Evolutionary conservation across 1,140 invertebrate species (phyloP).

Genomic region (Cotesia vestalis): DNA sequence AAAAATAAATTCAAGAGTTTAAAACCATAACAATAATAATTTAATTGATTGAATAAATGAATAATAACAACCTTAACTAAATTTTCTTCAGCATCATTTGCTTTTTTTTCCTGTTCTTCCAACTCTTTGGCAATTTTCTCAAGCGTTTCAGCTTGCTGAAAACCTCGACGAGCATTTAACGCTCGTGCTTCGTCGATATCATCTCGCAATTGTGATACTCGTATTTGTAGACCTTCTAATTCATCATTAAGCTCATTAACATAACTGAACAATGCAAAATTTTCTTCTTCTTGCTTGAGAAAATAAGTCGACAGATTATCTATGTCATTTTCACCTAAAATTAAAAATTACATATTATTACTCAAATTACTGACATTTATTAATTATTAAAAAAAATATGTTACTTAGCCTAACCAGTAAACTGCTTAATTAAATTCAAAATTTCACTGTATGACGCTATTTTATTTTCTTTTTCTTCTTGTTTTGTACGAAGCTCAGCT

Average conservation of each 20-base stretch:
- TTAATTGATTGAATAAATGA: slow-evolving; percentile 2
- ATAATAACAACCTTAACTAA: slow-evolving; percentile 56
- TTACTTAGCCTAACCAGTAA: slow-evolving; percentile 51
- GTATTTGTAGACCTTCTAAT: slow-evolving; percentile 78
- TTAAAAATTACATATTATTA: slow-evolving; percentile 50
- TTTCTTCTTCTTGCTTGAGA: slow-evolving; percentile 89
- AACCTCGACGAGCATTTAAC: slow-evolving; percentile 56
- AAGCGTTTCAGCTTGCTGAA: slow-evolving; percentile 57
- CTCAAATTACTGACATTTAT: background rate
- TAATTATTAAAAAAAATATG: slow-evolving; percentile 1
- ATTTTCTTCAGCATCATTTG: slow-evolving; percentile 65
- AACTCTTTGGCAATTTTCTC: slow-evolving; percentile 61
- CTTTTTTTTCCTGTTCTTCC: slow-evolving; percentile 56
- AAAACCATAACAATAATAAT: background rate
- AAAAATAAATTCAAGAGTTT: background rate
- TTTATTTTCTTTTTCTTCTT: slow-evolving; percentile 76
- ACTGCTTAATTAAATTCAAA: slow-evolving; percentile 68
- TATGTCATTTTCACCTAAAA: slow-evolving; percentile 76
- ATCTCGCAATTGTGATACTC: slow-evolving; percentile 71
- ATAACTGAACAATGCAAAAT: slow-evolving; percentile 93
- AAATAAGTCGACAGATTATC: slow-evolving; percentile 80
- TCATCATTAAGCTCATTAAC: slow-evolving; percentile 92
- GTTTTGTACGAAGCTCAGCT: slow-evolving; percentile 70
- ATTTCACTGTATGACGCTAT: slow-evolving; percentile 77
- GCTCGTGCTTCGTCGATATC: slow-evolving; percentile 69